Conservation (phyloP, 2,797 vertebrate species). For the Diceros bicornis region DNA sequence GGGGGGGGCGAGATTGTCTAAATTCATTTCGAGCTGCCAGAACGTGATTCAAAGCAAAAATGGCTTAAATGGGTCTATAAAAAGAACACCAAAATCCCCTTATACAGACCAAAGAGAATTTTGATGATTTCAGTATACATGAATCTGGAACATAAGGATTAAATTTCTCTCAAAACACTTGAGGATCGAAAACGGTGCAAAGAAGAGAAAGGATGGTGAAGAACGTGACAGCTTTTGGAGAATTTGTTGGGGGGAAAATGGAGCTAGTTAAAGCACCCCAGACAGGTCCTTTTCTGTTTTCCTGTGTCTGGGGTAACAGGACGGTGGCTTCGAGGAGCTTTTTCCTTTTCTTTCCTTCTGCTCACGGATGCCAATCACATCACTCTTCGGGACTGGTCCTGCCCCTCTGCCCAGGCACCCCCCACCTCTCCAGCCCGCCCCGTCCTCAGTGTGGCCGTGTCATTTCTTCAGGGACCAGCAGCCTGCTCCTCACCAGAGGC, state of each 20-base stretch:
- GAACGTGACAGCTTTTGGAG: not conserved
- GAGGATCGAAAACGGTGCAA: not conserved
- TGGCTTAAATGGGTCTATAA: not conserved
- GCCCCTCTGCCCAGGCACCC: not conserved
- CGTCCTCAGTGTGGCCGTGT: fast-evolving
- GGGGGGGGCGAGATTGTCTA: not conserved
- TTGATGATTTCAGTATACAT: slow-evolving; percentile 32
- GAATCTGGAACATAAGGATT: slow-evolving; percentile 53
- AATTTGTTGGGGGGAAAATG: not conserved
- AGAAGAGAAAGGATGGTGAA: fast-evolving
- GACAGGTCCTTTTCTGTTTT: fast-evolving
- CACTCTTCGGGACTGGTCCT: not conserved
- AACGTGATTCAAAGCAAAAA: not conserved
- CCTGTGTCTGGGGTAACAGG: not conserved
- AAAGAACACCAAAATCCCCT: slow-evolving; percentile 1
- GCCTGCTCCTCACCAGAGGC: not conserved
- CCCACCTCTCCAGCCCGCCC: not conserved
- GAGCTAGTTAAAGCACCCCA: fast-evolving
- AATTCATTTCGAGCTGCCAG: not conserved
- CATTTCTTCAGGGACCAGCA: too few relatives aligned
- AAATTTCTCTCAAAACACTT: not conserved
- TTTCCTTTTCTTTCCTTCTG: not conserved
- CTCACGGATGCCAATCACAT: too few relatives aligned
- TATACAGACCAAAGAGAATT: not conserved
- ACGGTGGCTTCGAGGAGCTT: fast-evolving